Conservation (phyloP, 2,888 invertebrate species). For the Drepanosiphum platanoidis region DNA sequence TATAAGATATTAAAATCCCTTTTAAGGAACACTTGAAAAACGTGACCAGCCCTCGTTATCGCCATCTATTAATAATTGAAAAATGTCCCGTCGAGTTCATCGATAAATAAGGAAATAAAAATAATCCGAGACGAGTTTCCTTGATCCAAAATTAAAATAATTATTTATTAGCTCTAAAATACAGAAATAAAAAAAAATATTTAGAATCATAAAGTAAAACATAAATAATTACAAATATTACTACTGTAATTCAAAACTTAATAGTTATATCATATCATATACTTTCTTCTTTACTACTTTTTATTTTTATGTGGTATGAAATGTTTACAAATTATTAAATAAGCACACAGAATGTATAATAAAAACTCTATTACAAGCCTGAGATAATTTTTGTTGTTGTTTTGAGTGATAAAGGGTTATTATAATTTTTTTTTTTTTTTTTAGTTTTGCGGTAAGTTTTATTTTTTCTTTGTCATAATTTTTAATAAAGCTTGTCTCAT, state of each 20-base stretch:
- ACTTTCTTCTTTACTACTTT: constrained; percentile 30
- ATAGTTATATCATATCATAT: constrained; percentile 19
- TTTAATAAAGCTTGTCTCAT: constrained; percentile 75
- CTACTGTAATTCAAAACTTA: constrained; percentile 52
- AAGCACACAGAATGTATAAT: constrained; percentile 47
- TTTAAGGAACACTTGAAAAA: background rate
- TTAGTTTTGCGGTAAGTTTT: background rate
- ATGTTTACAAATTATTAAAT: constrained; percentile 52
- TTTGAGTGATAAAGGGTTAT: background rate
- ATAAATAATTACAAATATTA: constrained; percentile 41
- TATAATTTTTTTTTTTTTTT: constrained; percentile 17
- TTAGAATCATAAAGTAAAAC: constrained; percentile 35
- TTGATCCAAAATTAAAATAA: constrained; percentile 37
- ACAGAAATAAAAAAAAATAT: constrained; percentile 23
- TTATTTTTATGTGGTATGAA: background rate
- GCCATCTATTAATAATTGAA: background rate
- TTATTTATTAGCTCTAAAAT: constrained; percentile 29
- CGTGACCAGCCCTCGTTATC: background rate
- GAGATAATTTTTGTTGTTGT: background rate
- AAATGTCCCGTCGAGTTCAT: background rate
- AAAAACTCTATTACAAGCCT: constrained; percentile 35
- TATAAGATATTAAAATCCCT: background rate
- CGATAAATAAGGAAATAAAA: too few relatives aligned
- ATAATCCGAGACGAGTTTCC: background rate
- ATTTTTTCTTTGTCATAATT: constrained; percentile 72